phyloP scores from a whole-genome alignment of 2,797 vertebrate genomes.

The Phylloscopus collybita region DNA sequence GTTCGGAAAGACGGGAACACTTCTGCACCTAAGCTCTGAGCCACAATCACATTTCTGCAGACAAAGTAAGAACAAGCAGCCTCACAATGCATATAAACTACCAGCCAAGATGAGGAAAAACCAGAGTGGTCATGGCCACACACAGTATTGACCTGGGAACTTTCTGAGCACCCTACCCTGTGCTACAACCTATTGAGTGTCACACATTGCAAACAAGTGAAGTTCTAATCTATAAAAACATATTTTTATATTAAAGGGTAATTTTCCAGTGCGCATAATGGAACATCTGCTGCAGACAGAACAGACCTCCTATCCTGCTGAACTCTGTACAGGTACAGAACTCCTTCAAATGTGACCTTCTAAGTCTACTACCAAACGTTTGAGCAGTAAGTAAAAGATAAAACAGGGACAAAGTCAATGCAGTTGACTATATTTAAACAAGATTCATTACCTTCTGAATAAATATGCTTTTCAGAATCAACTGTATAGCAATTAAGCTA shows the following conservation, averaged over 20 bases:
- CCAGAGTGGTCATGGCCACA: neutral
- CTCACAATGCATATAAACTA: neutral
- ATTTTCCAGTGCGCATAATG: neutral
- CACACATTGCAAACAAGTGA: neutral
- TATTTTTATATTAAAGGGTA: neutral
- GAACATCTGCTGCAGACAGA: neutral
- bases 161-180: neutral
- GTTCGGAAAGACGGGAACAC: neutral
- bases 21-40: neutral
- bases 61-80: neutral
- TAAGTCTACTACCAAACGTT: neutral
- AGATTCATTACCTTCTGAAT: conserved; percentile 24
- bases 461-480: neutral
- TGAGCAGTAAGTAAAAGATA: neutral
- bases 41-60: neutral
- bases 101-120: neutral
- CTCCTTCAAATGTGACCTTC: neutral
- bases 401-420: neutral
- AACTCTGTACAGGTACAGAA: neutral
- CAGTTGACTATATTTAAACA: conserved; percentile 14
- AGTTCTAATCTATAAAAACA: neutral
- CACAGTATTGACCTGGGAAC: neutral
- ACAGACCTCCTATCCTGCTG: neutral
- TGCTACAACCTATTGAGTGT: fast-evolving
- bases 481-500: neutral